These are phyloP conservation scores for Tachysurus vachellii DNA, from an alignment of 2,113 vertebrate genomes.

Conservation along the genomic window DNA sequence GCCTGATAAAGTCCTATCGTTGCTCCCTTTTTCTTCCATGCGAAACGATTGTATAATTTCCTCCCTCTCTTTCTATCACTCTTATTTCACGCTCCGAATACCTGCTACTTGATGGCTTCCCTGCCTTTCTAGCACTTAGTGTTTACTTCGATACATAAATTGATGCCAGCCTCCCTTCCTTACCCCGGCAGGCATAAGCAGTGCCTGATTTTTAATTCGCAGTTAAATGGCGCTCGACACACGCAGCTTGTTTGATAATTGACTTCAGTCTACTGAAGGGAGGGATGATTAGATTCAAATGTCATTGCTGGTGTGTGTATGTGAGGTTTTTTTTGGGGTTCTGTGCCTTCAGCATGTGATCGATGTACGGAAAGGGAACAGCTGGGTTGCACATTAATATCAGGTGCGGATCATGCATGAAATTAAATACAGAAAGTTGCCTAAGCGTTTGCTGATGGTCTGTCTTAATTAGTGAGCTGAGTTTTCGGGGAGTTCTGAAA, in stretches of 20 bases:
- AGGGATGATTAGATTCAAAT: conserved; percentile 70
- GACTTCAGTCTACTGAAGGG: conserved; percentile 71
- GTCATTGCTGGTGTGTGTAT: conserved; percentile 55
- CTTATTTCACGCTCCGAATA: conserved; percentile 79
- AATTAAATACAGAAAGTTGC: conserved; percentile 49
- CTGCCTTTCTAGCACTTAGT: conserved; percentile 60
- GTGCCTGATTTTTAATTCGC: conserved; percentile 74
- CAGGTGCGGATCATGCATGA: conserved; percentile 47
- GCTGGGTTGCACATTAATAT: conserved; percentile 20
- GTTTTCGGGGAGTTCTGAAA: conserved; percentile 32
- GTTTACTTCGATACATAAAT: conserved; percentile 60
- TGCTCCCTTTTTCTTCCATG: conserved; percentile 53
- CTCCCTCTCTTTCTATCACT: conserved; percentile 71
- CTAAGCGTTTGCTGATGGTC: conserved; percentile 21
- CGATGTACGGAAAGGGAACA: background rate
- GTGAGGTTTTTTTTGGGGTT: conserved; percentile 6
- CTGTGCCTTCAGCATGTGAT: conserved; percentile 21
- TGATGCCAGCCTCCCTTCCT: conserved; percentile 60
- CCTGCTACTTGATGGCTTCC: conserved; percentile 74
- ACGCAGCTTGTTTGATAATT: conserved; percentile 71
- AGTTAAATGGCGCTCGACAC: conserved; percentile 71
- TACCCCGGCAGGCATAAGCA: conserved; percentile 61
- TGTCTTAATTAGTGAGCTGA: conserved; percentile 38
- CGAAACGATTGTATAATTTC: conserved; percentile 71
- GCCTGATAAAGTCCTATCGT: conserved; percentile 59